Conservation (phyloP, 2,797 vertebrate species). For the Diplodus sargus region DNA sequence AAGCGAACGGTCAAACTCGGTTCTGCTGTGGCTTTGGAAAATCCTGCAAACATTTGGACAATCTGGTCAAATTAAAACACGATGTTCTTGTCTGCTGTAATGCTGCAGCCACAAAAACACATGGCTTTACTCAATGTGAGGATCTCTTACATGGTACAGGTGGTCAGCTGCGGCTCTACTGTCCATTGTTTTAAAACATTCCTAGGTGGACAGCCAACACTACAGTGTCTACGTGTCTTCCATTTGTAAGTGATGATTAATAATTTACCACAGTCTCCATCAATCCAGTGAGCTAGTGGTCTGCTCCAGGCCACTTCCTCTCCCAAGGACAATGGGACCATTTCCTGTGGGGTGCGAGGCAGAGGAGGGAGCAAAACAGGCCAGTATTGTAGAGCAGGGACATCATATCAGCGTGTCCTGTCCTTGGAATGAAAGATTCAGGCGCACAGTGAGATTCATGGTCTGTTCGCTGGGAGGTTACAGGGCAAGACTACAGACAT, state of each 20-base stretch:
- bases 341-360: constrained; percentile 73
- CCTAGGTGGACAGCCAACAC: constrained; percentile 31
- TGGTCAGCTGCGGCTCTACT: constrained; percentile 31
- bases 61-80: neutral
- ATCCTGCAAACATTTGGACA: neutral
- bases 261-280: constrained; percentile 77
- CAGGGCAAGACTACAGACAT: constrained; percentile 7
- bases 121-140: neutral
- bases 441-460: constrained; percentile 48
- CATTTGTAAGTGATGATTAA: constrained; percentile 73
- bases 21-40: neutral
- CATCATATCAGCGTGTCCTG: constrained; percentile 63
- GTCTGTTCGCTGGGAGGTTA: constrained; percentile 44
- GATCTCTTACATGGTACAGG: constrained; percentile 11
- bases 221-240: constrained; percentile 47
- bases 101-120: neutral
- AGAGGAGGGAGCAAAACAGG: constrained; percentile 59
- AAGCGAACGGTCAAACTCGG: neutral
- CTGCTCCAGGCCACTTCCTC: constrained; percentile 76
- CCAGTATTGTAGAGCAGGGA: constrained; percentile 68
- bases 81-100: neutral
- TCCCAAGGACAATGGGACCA: constrained; percentile 78
- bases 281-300: constrained; percentile 58
- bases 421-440: constrained; percentile 51
- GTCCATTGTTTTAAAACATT: constrained; percentile 57